phyloP scores from a whole-genome alignment of 37 sponge, comb jelly and placozoan species.

The Tethya wilhelma region DNA sequence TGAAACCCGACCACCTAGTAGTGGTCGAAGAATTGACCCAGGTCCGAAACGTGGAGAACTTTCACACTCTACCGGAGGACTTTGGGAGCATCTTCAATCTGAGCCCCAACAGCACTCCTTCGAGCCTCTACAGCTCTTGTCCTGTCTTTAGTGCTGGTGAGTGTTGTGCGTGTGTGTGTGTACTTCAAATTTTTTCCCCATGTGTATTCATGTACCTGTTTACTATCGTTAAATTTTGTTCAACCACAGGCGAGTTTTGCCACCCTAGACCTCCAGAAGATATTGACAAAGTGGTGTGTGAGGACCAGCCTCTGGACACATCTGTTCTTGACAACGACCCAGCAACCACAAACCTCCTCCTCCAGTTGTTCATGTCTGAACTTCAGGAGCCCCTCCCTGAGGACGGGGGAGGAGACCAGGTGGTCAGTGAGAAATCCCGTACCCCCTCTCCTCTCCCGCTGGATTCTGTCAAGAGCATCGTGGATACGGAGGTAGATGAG shows the following conservation, averaged over 20 bases:
- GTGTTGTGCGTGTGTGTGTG: not conserved
- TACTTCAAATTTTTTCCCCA: not conserved
- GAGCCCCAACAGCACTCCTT: too few species aligned
- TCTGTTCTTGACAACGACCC: not conserved
- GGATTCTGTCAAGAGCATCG: too few species aligned
- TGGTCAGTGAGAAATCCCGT: too few species aligned
- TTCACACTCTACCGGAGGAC: not conserved
- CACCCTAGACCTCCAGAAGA: slow-evolving; percentile 31
- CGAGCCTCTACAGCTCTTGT: slow-evolving; percentile 1
- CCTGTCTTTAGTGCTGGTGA: slow-evolving; percentile 27
- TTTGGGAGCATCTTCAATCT: too few species aligned
- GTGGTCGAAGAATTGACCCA: not conserved
- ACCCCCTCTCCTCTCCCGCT: too few species aligned
- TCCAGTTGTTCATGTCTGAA: slow-evolving; percentile 27
- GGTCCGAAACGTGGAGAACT: not conserved
- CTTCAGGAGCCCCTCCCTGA: slow-evolving; percentile 12
- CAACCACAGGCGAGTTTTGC: slow-evolving; percentile 12
- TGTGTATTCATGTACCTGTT: not conserved
- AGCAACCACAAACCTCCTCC: not conserved
- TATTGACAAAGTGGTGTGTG: not conserved
- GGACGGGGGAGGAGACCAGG: not conserved
- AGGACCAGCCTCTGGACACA: slow-evolving; percentile 5
- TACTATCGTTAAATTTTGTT: not conserved
- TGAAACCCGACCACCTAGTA: too few species aligned
- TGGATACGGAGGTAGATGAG: too few species aligned